Conservation (phyloP, 2,113 vertebrate species). For the Festucalex cinctus region DNA sequence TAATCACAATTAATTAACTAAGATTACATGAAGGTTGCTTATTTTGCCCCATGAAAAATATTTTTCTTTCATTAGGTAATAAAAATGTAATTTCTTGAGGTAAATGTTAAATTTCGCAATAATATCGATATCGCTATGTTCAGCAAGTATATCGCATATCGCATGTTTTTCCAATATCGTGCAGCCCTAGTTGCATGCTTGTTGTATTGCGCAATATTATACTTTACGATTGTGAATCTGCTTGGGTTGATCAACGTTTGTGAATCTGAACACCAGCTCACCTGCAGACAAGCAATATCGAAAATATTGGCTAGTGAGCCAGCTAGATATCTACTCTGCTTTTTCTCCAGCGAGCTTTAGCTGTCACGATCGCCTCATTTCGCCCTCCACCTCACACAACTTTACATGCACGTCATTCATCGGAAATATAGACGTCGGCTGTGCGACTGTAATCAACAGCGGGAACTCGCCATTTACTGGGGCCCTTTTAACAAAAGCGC, state of each 20-base stretch:
- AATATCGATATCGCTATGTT: no score
- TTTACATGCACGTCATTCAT: constrained; percentile 36
- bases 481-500: constrained; percentile 27
- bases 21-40: no score
- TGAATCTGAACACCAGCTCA: neutral
- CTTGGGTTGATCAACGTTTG: neutral
- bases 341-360: neutral
- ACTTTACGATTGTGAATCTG: neutral
- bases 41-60: no score
- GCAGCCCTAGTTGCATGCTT: neutral
- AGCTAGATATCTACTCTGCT: neutral
- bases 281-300: neutral
- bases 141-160: no score
- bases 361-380: neutral
- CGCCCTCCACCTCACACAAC: constrained; percentile 14
- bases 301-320: neutral
- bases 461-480: constrained; percentile 8
- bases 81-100: no score
- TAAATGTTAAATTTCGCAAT: no score
- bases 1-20: no score
- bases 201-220: neutral
- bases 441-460: constrained; percentile 40
- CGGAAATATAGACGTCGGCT: constrained; percentile 34
- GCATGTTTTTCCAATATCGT: no score
- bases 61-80: no score